These are phyloP conservation scores for Toxotes chatareus DNA, from an alignment of 2,113 vertebrate species.

Conservation along the genomic window DNA sequence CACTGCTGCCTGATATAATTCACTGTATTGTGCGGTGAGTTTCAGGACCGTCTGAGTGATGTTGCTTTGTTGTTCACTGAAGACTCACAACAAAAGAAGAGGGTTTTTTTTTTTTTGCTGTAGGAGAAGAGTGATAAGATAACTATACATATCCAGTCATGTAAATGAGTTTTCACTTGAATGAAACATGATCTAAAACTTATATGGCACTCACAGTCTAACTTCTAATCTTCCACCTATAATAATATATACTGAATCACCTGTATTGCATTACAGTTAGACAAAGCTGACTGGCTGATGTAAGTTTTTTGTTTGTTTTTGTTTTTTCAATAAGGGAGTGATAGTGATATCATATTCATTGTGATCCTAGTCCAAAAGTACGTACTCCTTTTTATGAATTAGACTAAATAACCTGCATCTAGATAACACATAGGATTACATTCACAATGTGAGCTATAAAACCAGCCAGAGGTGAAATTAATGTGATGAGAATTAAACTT, in stretches of 20 bases:
- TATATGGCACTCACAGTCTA: too few relatives aligned
- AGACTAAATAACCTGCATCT: constrained; percentile 20
- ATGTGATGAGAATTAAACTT: neutral
- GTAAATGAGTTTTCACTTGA: neutral
- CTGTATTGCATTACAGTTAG: neutral
- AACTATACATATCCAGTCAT: neutral
- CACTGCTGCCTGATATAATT: neutral
- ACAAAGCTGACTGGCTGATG: neutral
- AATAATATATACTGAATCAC: neutral
- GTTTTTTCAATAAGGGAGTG: constrained; percentile 4
- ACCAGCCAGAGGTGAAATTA: constrained; percentile 16
- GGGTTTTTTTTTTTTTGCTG: neutral
- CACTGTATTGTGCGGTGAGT: neutral
- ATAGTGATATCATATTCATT: neutral
- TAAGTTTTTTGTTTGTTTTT: too few relatives aligned
- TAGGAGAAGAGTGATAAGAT: neutral
- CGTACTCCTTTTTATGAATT: neutral
- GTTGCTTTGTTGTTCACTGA: too few relatives aligned
- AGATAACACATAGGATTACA: constrained; percentile 3
- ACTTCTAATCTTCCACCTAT: neutral
- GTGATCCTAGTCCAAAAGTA: neutral
- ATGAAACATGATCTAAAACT: too few relatives aligned
- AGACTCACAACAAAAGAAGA: too few relatives aligned
- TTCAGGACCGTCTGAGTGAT: neutral
- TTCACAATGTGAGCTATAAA: constrained; percentile 4